phyloP scores from a whole-genome alignment of 2,113 vertebrate genomes.

The Eurystomus gularis region DNA sequence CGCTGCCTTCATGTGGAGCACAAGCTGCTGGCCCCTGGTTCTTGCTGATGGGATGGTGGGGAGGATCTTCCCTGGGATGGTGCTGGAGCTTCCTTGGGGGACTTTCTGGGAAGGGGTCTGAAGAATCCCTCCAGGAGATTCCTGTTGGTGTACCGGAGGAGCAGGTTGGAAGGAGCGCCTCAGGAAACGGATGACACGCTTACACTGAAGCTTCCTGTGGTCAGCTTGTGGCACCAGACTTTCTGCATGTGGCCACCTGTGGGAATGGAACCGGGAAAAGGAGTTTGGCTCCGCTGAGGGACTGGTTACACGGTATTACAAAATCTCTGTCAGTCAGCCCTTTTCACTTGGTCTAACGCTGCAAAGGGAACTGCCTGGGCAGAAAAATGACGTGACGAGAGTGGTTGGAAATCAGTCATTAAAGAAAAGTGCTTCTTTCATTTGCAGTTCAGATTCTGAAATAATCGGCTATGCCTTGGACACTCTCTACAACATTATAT shows the following conservation, averaged over 20 bases:
- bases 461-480: slow-evolving; percentile 98
- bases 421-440: slow-evolving; percentile 53
- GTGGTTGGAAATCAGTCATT: slow-evolving; percentile 6
- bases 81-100: background rate
- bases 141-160: background rate
- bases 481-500: slow-evolving; percentile 95
- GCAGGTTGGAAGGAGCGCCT: background rate
- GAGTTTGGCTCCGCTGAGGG: background rate
- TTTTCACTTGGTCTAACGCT: background rate
- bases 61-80: background rate
- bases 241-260: background rate
- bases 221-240: background rate
- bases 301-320: fast-evolving
- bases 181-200: fast-evolving
- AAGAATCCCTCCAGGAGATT: background rate
- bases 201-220: background rate
- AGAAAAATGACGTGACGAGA: background rate
- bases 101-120: background rate
- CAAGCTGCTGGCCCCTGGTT: background rate
- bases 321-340: background rate
- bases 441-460: slow-evolving; percentile 93
- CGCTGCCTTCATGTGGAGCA: fast-evolving
- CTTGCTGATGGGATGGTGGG: fast-evolving
- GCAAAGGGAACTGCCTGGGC: background rate
- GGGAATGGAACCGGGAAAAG: background rate